phyloP scores from a whole-genome alignment of 2,888 invertebrate genomes.

The Spodoptera littoralis region DNA sequence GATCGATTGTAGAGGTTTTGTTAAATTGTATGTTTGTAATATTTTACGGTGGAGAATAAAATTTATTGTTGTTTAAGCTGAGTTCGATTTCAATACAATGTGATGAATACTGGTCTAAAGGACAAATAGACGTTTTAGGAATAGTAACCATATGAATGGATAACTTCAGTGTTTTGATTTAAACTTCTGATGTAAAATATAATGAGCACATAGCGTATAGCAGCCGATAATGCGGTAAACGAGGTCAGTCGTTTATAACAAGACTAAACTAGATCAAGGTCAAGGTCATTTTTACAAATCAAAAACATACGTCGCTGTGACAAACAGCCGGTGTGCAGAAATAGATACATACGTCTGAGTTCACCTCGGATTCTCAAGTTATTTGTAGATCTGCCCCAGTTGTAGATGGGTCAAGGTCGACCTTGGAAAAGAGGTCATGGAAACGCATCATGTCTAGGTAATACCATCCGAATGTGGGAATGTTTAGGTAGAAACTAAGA shows the following conservation, averaged over 20 bases:
- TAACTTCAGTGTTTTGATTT: slow-evolving; percentile 57
- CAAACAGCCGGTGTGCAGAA: slow-evolving; percentile 79
- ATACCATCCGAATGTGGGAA: slow-evolving; percentile 17
- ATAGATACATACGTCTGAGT: slow-evolving; percentile 78
- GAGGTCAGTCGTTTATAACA: slow-evolving; percentile 87
- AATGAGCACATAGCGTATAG: slow-evolving; percentile 78
- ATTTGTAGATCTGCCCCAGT: slow-evolving; percentile 81
- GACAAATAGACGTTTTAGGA: not conserved
- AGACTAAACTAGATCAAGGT: slow-evolving; percentile 87
- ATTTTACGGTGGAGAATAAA: too few species aligned
- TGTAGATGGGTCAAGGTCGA: slow-evolving; percentile 86
- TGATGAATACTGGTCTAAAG: too few species aligned
- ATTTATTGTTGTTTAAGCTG: too few species aligned
- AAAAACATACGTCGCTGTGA: slow-evolving; percentile 82
- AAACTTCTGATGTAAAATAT: slow-evolving; percentile 72
- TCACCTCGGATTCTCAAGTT: slow-evolving; percentile 81
- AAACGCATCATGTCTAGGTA: slow-evolving; percentile 55
- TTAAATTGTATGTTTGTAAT: too few species aligned
- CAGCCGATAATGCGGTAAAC: slow-evolving; percentile 85
- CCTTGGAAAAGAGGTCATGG: slow-evolving; percentile 72
- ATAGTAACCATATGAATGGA: slow-evolving; percentile 2
- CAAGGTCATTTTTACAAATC: slow-evolving; percentile 88
- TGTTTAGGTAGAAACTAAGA: slow-evolving; percentile 15
- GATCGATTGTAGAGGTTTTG: too few species aligned
- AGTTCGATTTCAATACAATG: too few species aligned